These are phyloP conservation scores for Liparis tanakae DNA, from an alignment of 2,797 vertebrate genomes.

Conservation along the genomic window DNA sequence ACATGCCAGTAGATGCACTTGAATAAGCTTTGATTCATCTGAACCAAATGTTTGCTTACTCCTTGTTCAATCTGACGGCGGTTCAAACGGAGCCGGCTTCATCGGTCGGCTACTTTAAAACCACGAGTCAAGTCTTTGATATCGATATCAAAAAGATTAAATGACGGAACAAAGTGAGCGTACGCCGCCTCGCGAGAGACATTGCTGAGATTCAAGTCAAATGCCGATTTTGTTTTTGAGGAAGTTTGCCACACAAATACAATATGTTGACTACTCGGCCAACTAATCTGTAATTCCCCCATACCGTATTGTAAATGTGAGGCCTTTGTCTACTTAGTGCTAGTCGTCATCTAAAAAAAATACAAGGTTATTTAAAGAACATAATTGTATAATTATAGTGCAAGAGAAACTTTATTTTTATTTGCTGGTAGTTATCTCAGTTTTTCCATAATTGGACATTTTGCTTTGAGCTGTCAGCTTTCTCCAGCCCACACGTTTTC, in stretches of 20 bases:
- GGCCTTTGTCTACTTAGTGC: conserved; percentile 14
- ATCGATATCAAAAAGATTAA: conserved; percentile 10
- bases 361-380: conserved; percentile 7
- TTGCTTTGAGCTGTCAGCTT: conserved; percentile 17
- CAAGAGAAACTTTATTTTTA: conserved; percentile 20
- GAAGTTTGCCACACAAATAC: conserved; percentile 5
- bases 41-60: conserved; percentile 20
- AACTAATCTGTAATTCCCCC: conserved; percentile 3
- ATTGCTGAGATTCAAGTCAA: neutral
- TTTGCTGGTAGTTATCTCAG: conserved; percentile 24
- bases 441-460: conserved; percentile 7
- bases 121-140: conserved; percentile 4
- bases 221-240: conserved; percentile 1
- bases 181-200: neutral
- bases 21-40: conserved; percentile 29
- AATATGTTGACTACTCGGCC: neutral
- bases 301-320: neutral
- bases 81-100: conserved; percentile 21
- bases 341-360: conserved; percentile 5
- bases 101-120: conserved; percentile 35
- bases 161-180: conserved; percentile 18
- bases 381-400: conserved; percentile 25
- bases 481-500: conserved; percentile 11
- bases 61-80: conserved; percentile 28
- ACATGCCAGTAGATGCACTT: conserved; percentile 17